phyloP scores from a whole-genome alignment of 2,888 invertebrate genomes.

The Eledone cirrhosa region DNA sequence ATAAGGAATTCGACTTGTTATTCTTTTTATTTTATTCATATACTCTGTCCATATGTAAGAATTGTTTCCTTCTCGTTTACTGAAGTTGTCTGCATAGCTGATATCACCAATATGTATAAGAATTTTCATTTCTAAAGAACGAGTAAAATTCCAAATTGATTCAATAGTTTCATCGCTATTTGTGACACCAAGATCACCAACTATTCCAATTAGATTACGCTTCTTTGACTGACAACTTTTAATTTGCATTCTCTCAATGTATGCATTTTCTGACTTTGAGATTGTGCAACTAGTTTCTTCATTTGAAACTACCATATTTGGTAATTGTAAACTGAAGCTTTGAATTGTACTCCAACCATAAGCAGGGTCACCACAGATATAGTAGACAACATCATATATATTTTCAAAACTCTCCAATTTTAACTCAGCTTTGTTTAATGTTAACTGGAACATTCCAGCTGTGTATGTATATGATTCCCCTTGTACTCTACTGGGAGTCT shows the following conservation, averaged over 20 bases:
- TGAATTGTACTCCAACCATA: slow-evolving; percentile 34
- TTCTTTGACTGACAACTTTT: neutral
- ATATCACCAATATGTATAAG: slow-evolving; percentile 40
- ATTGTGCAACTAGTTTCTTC: neutral
- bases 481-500: neutral
- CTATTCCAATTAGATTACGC: slow-evolving; percentile 32
- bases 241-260: neutral
- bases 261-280: neutral
- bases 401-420: slow-evolving; percentile 23
- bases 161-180: slow-evolving; percentile 35
- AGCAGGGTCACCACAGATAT: slow-evolving; percentile 36
- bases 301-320: neutral
- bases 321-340: slow-evolving; percentile 29
- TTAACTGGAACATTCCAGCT: slow-evolving; percentile 34
- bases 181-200: slow-evolving; percentile 38
- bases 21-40: slow-evolving; percentile 37
- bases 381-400: slow-evolving; percentile 29
- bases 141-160: slow-evolving; percentile 30
- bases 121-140: slow-evolving; percentile 31
- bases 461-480: slow-evolving; percentile 35
- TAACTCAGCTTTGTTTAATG: slow-evolving; percentile 35
- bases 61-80: slow-evolving; percentile 34
- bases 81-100: slow-evolving; percentile 38
- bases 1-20: slow-evolving; percentile 38
- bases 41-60: slow-evolving; percentile 40